A percentile compares a stretch with the other conserved stretches of the same genome.
Conservation (phyloP, 2,888 invertebrate genomes). For the Yponomeuta cagnagella region DNA sequence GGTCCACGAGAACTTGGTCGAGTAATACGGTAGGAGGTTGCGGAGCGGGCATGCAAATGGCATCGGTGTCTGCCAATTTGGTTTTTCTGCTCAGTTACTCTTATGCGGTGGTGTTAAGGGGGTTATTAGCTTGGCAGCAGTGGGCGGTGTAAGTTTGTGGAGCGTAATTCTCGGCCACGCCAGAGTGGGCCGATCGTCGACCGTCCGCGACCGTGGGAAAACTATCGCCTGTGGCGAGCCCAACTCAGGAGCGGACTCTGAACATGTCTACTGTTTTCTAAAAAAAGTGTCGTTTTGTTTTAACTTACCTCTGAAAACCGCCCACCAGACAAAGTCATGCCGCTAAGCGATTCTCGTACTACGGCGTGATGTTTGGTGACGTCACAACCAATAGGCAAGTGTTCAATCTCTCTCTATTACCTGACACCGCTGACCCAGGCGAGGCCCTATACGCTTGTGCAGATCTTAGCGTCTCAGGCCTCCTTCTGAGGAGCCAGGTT, state of each 20-base stretch:
- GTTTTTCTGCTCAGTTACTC: not conserved
- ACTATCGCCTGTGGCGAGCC: constrained; percentile 74
- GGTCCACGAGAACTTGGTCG: constrained; percentile 30
- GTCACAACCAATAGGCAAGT: too few relatives aligned
- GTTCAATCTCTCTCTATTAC: too few relatives aligned
- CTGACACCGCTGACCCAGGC: too few relatives aligned
- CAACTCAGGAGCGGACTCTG: constrained; percentile 46
- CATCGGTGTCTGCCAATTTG: constrained; percentile 23
- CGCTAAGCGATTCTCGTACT: too few relatives aligned
- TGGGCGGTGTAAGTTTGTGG: constrained; percentile 20
- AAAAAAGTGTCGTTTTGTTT: constrained; percentile 13
- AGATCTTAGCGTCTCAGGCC: too few relatives aligned
- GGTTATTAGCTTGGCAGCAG: not conserved
- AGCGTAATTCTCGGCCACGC: constrained; percentile 62
- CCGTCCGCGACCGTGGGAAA: constrained; percentile 71
- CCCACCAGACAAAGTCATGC: too few relatives aligned
- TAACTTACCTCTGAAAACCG: too few relatives aligned
- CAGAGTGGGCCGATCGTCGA: constrained; percentile 34
- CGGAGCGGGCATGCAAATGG: constrained; percentile 70
- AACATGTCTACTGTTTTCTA: not conserved
- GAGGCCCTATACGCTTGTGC: too few relatives aligned
- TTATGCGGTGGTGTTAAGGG: constrained; percentile 4
- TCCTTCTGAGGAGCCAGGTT: too few relatives aligned
- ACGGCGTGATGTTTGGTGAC: too few relatives aligned
- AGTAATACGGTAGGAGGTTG: constrained; percentile 64